Evolutionary conservation across 1,140 invertebrate species (phyloP), one percentile per base, ranked within the genome.

Genomic region (Megathymus violae): DNA sequence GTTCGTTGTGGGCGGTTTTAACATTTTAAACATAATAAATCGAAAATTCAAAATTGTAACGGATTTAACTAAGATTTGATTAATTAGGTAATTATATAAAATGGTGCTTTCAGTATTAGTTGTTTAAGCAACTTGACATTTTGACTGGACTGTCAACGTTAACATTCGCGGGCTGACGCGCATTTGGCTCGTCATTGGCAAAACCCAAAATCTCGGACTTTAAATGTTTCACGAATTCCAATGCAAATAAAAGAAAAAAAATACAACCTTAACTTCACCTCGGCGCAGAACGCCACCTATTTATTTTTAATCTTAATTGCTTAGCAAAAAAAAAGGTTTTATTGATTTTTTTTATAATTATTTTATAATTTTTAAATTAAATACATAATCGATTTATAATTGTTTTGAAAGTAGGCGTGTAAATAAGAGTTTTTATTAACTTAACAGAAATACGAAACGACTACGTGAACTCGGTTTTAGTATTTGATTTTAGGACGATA

Each of bases 61-160:
- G 62, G 60, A 71, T 62, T 68, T 76, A 73, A 65, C 46, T 79
- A 76, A 81, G 63, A 74, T 74, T 78, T 69, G 76, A 82, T 76
- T 78, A 82, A 83, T 82, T 79, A 85, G 77, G 72, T 82, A 81
- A 80, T 17, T 54, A 54, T 44, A 77, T 69, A 62, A 78, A 80
- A 84, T 90, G 88, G 88, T 90, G 85, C 88, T 90, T 87, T 76
- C 88, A 90, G 85, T 90, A 90, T 90, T 90, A 88, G 74, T 88
- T 83, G 76, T 72, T 70, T 89, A 88, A 85, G 84, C 79, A 74
- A 78, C 62, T 72, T 62, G 71, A 70, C 78, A 77, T 62, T 71
- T 70, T 61, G 64, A 58, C 54, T 58, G 38, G 15, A 46, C 41
- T 27, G 43, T 22, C 27, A 13, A 56, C 19, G 11, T 56, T 31